Percentiles rank a stretch among this genome's conserved stretches.
Conservation (phyloP, 2,797 vertebrate genomes). For the Steatocranus sp. region DNA sequence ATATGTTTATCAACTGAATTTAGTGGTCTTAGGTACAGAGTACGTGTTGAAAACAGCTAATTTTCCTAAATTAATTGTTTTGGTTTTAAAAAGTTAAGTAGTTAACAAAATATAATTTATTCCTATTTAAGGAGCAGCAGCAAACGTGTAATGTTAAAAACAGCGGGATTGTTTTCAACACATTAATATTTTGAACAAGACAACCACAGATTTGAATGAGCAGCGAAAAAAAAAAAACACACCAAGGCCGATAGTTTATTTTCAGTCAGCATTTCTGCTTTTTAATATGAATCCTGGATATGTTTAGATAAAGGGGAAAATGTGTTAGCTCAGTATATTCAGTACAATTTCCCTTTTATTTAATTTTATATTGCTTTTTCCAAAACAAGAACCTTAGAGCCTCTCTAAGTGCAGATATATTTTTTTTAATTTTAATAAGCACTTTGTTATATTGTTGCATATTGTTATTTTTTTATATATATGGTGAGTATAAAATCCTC, state of each 20-base stretch:
- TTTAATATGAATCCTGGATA: neutral
- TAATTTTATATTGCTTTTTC: neutral
- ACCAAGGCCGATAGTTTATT: neutral
- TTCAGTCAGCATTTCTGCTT: neutral
- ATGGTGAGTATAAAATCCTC: neutral
- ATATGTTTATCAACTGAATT: neutral
- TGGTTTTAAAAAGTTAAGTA: neutral
- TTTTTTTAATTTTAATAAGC: neutral
- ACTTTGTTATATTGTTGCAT: neutral
- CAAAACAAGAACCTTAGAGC: neutral
- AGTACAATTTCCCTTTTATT: neutral
- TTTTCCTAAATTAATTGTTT: neutral
- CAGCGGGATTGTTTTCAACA: neutral
- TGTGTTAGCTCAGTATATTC: neutral
- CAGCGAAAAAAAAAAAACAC: accelerated
- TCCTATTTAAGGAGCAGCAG: neutral
- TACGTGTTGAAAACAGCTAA: neutral
- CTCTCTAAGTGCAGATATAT: neutral
- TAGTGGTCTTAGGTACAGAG: neutral
- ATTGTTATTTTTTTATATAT: neutral
- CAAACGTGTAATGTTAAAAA: neutral
- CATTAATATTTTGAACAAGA: neutral
- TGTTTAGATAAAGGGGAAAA: neutral
- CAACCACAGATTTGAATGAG: neutral
- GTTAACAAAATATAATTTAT: neutral